Evolutionary conservation across 2,797 vertebrate species (phyloP).

Genomic region (Clarias pachynema): DNA sequence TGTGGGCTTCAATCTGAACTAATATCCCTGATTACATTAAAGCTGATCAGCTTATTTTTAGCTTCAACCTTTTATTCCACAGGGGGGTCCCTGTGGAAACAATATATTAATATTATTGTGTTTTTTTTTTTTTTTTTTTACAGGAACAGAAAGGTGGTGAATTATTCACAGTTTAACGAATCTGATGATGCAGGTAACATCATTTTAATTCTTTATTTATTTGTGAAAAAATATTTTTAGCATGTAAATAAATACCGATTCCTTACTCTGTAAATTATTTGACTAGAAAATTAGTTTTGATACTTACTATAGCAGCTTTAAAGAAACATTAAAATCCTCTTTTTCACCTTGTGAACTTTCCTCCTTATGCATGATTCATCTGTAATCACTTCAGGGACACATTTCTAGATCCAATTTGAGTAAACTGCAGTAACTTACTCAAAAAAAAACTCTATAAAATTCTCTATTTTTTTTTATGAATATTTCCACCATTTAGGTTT

Average conservation of each 20-base stretch:
- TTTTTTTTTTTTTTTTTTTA: conserved; percentile 61
- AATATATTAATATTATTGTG: conserved; percentile 29
- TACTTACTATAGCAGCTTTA: neutral
- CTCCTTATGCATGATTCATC: neutral
- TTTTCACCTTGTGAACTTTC: neutral
- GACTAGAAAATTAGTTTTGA: neutral
- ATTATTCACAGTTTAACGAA: conserved; percentile 99
- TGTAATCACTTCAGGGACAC: neutral
- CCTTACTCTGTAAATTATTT: neutral
- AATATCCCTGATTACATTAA: too few relatives aligned
- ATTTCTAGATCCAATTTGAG: neutral
- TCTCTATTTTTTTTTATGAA: too few relatives aligned
- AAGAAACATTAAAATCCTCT: neutral
- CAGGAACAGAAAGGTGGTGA: conserved; percentile 99
- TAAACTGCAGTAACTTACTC: neutral
- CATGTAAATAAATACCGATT: neutral
- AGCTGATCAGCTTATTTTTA: too few relatives aligned
- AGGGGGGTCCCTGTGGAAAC: too few relatives aligned
- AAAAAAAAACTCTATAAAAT: neutral
- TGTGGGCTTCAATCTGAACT: too few relatives aligned
- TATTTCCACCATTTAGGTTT: neutral
- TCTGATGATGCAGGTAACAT: conserved; percentile 93
- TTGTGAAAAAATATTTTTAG: neutral
- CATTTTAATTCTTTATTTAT: neutral
- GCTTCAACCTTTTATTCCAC: too few relatives aligned